Base-by-base conservation (phyloP, 2,797 vertebrate genomes). In the Chiropotes sagulatus region DNA sequence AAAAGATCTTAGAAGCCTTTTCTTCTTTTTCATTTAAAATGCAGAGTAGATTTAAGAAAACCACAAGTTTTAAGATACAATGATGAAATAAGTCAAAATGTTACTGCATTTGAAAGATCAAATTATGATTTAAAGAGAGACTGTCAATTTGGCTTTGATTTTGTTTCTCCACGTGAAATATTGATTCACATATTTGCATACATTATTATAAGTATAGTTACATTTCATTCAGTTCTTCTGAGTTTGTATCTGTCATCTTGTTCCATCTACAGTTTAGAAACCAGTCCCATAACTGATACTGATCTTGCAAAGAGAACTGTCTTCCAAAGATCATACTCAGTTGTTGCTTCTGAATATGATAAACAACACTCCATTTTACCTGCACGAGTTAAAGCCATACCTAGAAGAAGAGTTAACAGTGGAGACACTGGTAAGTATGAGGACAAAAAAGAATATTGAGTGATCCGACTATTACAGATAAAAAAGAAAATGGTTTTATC, bases 261-360 rank as follows among this genome's bases (percentile, higher is more conserved):
- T 97, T 88, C 57, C 88, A 26, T 97, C 78, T 82, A 1, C 95
- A 99, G 99, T 98, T 99, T 99, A 93, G 99, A 99, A 98, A 99
- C 99, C 44, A 99, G 99, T 93, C 99, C 99, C 4, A 99, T 99
- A 98, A 99, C 99, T 94, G 99, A 99, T 97, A 99, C 99, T 41
- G 99, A 99, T 95, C 99, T 99, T 1, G 99, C 99, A 0, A 99
- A 99, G 97, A 99, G 99, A 20, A 99, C 99, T 0, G 99, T 99
- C 95, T 99, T 99, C 97, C 99, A 99, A 98, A 99, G 99, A 94
- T 99, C 99, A 0, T 99, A 99, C 85, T 99, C 99, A 0, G 99
- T 99, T 39, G 99, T 99, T 36, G 99, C 99, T 54, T 99, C 99
- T 0, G 99, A 99, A 96, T 99, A 99, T 92, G 99, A 99, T 98